Evolutionary conservation across 2,113 vertebrate species (phyloP).

Genomic region (Gopherus evgoodei): DNA sequence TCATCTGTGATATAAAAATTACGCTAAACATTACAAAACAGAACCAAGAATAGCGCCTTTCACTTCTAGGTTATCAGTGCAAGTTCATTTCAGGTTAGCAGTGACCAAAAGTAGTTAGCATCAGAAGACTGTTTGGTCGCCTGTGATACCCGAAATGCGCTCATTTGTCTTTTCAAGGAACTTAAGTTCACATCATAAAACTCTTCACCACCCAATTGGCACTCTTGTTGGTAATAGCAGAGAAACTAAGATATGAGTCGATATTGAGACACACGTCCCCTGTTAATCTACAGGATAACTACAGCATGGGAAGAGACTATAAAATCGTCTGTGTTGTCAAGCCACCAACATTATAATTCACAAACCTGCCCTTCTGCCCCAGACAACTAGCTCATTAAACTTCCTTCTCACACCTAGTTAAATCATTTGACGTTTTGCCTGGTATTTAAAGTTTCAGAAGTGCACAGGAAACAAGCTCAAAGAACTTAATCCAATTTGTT

Average conservation of each 20-base stretch:
- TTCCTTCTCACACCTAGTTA: neutral
- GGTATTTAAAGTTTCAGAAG: neutral
- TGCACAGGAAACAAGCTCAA: neutral
- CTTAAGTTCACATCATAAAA: neutral
- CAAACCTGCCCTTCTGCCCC: neutral
- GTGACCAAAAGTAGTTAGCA: constrained; percentile 19
- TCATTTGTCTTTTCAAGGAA: neutral
- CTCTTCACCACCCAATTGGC: neutral
- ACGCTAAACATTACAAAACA: neutral
- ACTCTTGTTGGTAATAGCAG: neutral
- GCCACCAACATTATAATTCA: neutral
- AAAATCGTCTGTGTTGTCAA: neutral
- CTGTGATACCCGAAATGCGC: constrained; percentile 1
- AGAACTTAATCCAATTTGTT: neutral
- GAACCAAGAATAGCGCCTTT: neutral
- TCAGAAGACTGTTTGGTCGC: neutral
- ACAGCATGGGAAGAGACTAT: accelerated
- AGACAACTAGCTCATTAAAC: neutral
- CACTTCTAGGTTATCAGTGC: neutral
- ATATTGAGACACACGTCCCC: neutral
- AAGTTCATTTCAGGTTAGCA: constrained; percentile 7
- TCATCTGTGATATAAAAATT: neutral
- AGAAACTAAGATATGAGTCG: neutral
- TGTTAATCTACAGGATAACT: neutral
- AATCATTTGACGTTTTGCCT: neutral